Percentiles rank a stretch among this genome's conserved stretches.
Conservation (phyloP, 2,113 vertebrate species). For the Acanthisitta chloris region DNA sequence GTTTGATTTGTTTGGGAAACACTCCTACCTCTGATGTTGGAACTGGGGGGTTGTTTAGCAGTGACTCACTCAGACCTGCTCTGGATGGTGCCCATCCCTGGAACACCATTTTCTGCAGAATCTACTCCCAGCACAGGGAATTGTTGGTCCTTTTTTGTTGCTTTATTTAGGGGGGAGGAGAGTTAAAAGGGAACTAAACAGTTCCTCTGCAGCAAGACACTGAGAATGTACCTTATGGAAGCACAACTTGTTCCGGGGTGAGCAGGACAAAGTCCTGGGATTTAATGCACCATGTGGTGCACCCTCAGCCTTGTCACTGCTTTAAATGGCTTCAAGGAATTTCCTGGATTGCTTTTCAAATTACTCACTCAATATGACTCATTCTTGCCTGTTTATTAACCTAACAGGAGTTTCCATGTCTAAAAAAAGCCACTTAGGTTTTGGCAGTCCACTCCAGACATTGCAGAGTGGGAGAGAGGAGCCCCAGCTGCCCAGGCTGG, state of each 20-base stretch:
- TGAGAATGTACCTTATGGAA: not conserved
- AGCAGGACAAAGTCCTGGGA: not conserved
- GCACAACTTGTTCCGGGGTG: fast-evolving
- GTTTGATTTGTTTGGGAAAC: not conserved
- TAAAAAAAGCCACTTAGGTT: not conserved
- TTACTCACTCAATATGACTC: not conserved
- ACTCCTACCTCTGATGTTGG: fast-evolving
- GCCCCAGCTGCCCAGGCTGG: not conserved
- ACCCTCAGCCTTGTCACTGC: not conserved
- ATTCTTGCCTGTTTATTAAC: not conserved
- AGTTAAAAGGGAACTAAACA: not conserved
- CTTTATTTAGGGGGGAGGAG: no score
- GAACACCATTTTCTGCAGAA: not conserved
- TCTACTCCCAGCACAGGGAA: not conserved
- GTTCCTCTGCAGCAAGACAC: not conserved
- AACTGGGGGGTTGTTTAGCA: not conserved
- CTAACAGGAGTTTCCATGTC: fast-evolving
- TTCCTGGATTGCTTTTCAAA: not conserved
- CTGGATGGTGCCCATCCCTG: not conserved
- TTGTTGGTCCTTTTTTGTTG: no score
- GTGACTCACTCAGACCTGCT: not conserved
- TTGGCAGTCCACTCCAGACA: not conserved
- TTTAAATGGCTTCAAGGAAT: not conserved
- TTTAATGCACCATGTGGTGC: not conserved
- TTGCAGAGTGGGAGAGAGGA: not conserved